Evolutionary conservation across 2,113 vertebrate species (phyloP), one percentile per base, ranked within the genome.

Genomic region (Hystrix cristata): DNA sequence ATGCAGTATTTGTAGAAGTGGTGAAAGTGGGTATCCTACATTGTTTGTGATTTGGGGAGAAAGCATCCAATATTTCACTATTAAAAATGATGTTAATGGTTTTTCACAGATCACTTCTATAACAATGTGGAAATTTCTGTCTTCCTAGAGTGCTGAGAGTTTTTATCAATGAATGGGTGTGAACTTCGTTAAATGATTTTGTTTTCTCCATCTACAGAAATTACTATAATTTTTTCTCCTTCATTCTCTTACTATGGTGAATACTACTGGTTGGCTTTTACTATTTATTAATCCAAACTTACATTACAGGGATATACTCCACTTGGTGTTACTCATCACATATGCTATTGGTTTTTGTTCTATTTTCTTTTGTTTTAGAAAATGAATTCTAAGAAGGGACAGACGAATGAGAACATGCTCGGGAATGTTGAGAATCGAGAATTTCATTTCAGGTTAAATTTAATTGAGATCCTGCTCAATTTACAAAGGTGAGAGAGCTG

Each of bases 1-100:
- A 85, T 81, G 1, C 5, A 74, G 38, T 79, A 7, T 14, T 84
- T 10, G 80, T 25, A 72, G 12, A 95, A 69, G 25, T 83, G 31
- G 12, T 78, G 27, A 86, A 46, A 38, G 23, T 62, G 15, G 16
- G 60, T 51, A 60, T 80, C 27, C 29, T 90, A 67, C 25, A 1
- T 64, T 80, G 9, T 88, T 89, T 81, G 46, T 79, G 13, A 14
- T 74, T 25, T 84, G 57, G 4, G 25, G 55, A 88, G 38, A 88
- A 93, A 84, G 2, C 5, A 91, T 74, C 78, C 19, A 83, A 55
- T 84, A 93, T 87, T 96, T 95, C 34, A 84, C 29, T 31, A n/a
- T 48, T 79, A 88, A 67, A 12, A 93, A 79, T 71, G 55, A 93
- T 31, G 16, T 59, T 67, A 89, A 89, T 88, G 62, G 4, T 43